Conservation (phyloP, 2,113 vertebrate genomes). For the Chaetodon trifascialis region DNA sequence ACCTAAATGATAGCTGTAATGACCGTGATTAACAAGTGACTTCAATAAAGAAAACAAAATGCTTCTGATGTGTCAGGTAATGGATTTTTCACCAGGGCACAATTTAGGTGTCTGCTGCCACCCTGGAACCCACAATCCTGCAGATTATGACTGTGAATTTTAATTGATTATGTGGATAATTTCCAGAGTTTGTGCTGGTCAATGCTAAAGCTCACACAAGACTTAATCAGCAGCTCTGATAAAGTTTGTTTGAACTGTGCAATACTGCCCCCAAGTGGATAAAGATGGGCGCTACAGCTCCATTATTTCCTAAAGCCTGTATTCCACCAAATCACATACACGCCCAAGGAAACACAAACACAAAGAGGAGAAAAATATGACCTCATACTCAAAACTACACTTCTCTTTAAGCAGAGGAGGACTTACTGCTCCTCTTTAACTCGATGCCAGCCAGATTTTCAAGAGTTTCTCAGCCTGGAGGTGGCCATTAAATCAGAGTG, state of each 20-base stretch:
- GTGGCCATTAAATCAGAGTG: constrained; percentile 28
- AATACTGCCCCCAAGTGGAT: constrained; percentile 71
- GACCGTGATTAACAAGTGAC: background rate
- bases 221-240: background rate
- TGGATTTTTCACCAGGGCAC: background rate
- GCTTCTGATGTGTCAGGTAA: background rate
- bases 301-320: background rate
- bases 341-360: background rate
- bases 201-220: too few relatives aligned
- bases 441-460: constrained; percentile 22
- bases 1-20: background rate
- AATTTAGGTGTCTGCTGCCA: too few relatives aligned
- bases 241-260: constrained; percentile 28
- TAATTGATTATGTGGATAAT: background rate
- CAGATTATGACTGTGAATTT: background rate
- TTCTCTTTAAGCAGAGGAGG: background rate
- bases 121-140: background rate
- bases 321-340: background rate
- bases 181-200: background rate
- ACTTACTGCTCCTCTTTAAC: constrained; percentile 7
- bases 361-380: constrained; percentile 2
- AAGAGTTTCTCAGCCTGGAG: constrained; percentile 5
- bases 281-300: background rate
- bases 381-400: background rate
- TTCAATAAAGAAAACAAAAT: background rate